Evolutionary conservation across 2,888 invertebrate genomes (phyloP).

Genomic region (Meiosimyza platycephala): DNA sequence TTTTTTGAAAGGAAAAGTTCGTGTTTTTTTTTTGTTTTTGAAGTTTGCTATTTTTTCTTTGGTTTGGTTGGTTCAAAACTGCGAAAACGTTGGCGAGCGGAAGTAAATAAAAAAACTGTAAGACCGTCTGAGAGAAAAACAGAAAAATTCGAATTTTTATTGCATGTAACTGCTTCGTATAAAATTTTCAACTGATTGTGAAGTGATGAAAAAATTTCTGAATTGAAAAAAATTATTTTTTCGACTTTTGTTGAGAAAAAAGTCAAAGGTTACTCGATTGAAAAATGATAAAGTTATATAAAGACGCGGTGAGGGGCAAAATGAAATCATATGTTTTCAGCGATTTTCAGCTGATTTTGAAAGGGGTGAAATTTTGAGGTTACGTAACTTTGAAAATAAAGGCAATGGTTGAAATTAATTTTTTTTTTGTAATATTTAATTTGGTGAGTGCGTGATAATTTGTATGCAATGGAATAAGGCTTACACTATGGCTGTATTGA

Average conservation of each 20-base stretch:
- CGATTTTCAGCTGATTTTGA: constrained; percentile 12
- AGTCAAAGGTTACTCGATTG: constrained; percentile 42
- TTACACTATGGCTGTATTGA: too few relatives aligned
- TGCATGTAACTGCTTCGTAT: constrained; percentile 45
- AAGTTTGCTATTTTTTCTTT: constrained; percentile 36
- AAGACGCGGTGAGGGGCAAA: constrained; percentile 19
- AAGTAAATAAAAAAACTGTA: constrained; percentile 38
- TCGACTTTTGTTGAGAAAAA: constrained; percentile 38
- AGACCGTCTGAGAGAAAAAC: constrained; percentile 37
- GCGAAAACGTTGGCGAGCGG: constrained; percentile 31
- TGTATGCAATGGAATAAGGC: too few relatives aligned
- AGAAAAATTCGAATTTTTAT: constrained; percentile 45
- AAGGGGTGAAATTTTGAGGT: constrained; percentile 6
- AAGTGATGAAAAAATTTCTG: constrained; percentile 39
- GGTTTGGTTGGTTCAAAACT: constrained; percentile 25
- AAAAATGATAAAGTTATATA: constrained; percentile 14
- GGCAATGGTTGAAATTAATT: background rate
- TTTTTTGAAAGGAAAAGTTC: constrained; percentile 6
- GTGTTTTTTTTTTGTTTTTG: constrained; percentile 14
- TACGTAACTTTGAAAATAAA: constrained; percentile 7
- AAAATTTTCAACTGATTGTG: constrained; percentile 49
- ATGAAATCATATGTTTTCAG: constrained; percentile 24
- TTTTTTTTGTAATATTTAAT: background rate
- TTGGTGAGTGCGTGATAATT: background rate
- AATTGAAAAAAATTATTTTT: constrained; percentile 28